Conservation (phyloP, 2,113 vertebrate species). For the Oncorhynchus tshawytscha region DNA sequence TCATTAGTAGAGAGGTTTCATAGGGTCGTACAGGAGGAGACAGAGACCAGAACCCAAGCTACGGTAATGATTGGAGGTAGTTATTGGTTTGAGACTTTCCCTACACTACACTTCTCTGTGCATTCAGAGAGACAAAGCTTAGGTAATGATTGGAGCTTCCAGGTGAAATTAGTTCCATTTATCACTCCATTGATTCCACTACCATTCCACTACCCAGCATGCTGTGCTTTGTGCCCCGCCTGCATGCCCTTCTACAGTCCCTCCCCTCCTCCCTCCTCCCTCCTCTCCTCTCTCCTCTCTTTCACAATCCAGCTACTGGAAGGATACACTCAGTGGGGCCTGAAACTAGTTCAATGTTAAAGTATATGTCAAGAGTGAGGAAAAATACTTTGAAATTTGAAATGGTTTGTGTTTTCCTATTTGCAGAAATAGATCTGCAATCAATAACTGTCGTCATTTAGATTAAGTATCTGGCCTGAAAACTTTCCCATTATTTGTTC, state of each 20-base stretch:
- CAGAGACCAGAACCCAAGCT: slow-evolving; percentile 25
- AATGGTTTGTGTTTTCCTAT: slow-evolving; percentile 44
- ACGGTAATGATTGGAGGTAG: slow-evolving; percentile 61
- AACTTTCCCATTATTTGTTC: slow-evolving; percentile 22
- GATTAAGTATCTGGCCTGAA: slow-evolving; percentile 48
- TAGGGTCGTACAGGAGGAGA: slow-evolving; percentile 38
- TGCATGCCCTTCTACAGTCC: neutral
- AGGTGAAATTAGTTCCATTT: slow-evolving; percentile 74
- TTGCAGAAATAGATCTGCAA: slow-evolving; percentile 15
- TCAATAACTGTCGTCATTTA: slow-evolving; percentile 49
- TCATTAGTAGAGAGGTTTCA: slow-evolving; percentile 33
- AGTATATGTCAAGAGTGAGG: slow-evolving; percentile 18
- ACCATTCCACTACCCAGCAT: slow-evolving; percentile 27
- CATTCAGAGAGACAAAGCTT: too few relatives aligned
- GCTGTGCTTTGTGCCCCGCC: slow-evolving; percentile 27
- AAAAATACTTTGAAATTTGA: slow-evolving; percentile 25
- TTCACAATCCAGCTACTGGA: slow-evolving; percentile 1
- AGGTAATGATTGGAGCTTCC: slow-evolving; percentile 67
- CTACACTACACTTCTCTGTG: too few relatives aligned
- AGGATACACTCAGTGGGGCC: slow-evolving; percentile 10
- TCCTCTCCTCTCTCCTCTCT: neutral
- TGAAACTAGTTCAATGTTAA: slow-evolving; percentile 6
- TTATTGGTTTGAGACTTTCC: too few relatives aligned
- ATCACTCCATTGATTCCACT: slow-evolving; percentile 70
- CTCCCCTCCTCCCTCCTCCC: neutral